Base-by-base conservation (phyloP, 1,140 invertebrate genomes). In the Orius insidiosus region DNA sequence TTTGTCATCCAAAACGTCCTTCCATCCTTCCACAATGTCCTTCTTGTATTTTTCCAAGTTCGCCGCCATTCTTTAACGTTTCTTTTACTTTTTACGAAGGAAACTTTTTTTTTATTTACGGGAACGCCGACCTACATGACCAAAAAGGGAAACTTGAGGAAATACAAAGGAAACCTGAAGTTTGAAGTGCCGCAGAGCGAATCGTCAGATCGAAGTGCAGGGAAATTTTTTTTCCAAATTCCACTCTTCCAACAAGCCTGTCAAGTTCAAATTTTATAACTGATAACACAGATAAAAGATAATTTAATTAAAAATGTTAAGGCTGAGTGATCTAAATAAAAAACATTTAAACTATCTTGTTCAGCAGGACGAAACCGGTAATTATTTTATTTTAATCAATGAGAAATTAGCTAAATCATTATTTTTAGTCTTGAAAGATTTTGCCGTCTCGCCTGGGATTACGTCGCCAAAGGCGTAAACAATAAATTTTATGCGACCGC, bases 1-100 rank as follows among this genome's bases (percentile, higher is more conserved):
- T 67, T 86, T 87, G 54, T 85, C 80, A 56, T 85, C 77, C 43
- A 87, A 63, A 47, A 89, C 85, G 64, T 85, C 83, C 60, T 80
- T 83, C 79, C 82, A 89, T 15, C 81, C 83, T 24, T 70, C 68
- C 42, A 78, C 60, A 42, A 90, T 66, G 19, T 71, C 59, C 49
- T 78, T 69, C 54, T 72, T 72, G 64, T 88, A 65, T 67, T 85
- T 85, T 48, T 75, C 72, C 57, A 88, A 70, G 68, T 87, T 84
- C 54, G 89, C 71, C 58, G 84, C 74, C 85, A 88, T 87, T 53
- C 59, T 63, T 45, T 24, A 24, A 7, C 24, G 24, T 14, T 38
- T n/a, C 7, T 13, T 14, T 38, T 38, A 1, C 7, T 13, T 24
- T 24, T 24, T 24, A 24, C 24, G 24, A n/a, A n/a, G n/a, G n/a